Percentiles rank a stretch among this genome's conserved stretches.
These are phyloP conservation scores for Trididemnum clinides DNA, from an alignment of 23 tunicate species.

Conservation along the genomic window DNA sequence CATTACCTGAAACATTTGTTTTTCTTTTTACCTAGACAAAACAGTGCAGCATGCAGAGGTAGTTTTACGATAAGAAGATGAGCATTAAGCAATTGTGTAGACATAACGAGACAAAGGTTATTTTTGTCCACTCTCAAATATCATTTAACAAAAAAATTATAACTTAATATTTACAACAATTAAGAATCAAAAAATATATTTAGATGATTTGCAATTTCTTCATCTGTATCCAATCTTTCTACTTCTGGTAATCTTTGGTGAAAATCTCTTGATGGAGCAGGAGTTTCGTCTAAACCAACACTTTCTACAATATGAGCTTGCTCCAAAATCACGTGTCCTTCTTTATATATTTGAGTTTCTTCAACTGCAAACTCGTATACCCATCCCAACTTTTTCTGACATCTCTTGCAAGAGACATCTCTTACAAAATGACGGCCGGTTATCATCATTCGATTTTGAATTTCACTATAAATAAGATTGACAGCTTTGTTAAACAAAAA, in stretches of 20 bases:
- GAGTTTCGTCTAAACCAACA: conserved; percentile 81
- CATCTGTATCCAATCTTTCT: too few relatives aligned
- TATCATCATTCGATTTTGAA: conserved; percentile 92
- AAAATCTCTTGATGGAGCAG: conserved; percentile 51
- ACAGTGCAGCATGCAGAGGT: too few relatives aligned
- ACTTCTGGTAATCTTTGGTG: background rate
- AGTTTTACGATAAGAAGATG: too few relatives aligned
- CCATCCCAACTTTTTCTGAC: conserved; percentile 95
- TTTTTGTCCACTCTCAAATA: too few relatives aligned
- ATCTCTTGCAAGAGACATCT: conserved; percentile 92
- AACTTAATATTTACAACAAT: too few relatives aligned
- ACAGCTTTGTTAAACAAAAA: conserved; percentile 92
- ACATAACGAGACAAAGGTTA: too few relatives aligned
- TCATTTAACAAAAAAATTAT: too few relatives aligned
- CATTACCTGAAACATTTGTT: too few relatives aligned
- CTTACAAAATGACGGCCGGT: conserved; percentile 97
- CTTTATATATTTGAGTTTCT: conserved; percentile 84
- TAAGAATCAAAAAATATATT: too few relatives aligned
- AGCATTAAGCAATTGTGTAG: too few relatives aligned
- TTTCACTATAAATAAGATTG: conserved; percentile 84
- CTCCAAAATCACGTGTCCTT: conserved; percentile 90
- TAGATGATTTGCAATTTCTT: too few relatives aligned
- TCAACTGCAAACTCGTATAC: conserved; percentile 97
- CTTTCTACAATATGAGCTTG: conserved; percentile 81
- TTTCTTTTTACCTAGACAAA: too few relatives aligned